Evolutionary conservation across 2,113 vertebrate genomes (phyloP).

Genomic region (Hemibagrus wyckioides): DNA sequence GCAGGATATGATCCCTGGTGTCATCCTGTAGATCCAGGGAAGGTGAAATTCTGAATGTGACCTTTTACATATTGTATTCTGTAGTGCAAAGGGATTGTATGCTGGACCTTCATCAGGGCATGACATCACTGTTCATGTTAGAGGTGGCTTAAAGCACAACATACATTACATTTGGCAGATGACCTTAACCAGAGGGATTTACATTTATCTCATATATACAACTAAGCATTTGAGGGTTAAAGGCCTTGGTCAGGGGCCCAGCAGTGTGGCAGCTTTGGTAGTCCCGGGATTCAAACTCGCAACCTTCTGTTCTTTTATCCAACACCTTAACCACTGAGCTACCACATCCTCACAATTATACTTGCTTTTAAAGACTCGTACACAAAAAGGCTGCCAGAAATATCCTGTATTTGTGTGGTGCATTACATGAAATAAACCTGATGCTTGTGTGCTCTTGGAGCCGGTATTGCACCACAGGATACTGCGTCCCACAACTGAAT

Average conservation of each 20-base stretch:
- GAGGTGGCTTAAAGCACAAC: not conserved
- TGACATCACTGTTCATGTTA: not conserved
- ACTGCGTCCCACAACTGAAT: not conserved
- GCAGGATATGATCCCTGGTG: not conserved
- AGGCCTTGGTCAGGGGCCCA: too few species aligned
- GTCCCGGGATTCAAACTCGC: too few species aligned
- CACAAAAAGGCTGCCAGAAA: not conserved
- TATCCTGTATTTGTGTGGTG: not conserved
- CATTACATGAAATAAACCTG: not conserved
- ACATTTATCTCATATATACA: too few species aligned
- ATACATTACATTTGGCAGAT: too few species aligned
- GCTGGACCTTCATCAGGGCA: not conserved
- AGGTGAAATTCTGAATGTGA: not conserved
- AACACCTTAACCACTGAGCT: too few species aligned
- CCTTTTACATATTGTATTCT: not conserved
- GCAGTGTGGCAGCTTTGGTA: too few species aligned
- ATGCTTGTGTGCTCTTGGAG: not conserved
- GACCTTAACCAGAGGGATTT: too few species aligned
- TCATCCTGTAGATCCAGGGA: not conserved
- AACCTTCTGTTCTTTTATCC: too few species aligned
- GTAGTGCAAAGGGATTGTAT: not conserved
- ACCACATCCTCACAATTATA: too few species aligned
- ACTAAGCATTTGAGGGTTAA: too few species aligned
- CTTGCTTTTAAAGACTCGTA: not conserved
- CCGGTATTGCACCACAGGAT: not conserved